Base-by-base conservation (phyloP, 2,113 vertebrate genomes). In the Sula dactylatra region DNA sequence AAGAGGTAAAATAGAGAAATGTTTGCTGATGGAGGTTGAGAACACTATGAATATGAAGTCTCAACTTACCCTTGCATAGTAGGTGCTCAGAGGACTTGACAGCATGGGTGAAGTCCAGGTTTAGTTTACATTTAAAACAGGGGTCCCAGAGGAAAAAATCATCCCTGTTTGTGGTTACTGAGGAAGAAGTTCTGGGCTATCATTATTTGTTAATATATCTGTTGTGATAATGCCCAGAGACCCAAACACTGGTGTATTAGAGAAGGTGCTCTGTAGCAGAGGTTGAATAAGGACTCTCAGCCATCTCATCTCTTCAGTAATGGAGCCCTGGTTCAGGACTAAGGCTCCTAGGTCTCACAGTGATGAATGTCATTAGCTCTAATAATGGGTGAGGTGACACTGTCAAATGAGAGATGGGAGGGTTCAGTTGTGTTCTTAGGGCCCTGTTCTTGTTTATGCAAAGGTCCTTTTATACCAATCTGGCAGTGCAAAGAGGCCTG, bases 351-450 rank as follows among this genome's bases (percentile, higher is more conserved):
- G 91, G 91, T 91, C 73, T 65, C 70, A 16, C 40, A 42, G 49
- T 94, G 94, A 94, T 89, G 62, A 94, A 65, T 42, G 52, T 82
- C 95, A 94, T 95, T 95, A 90, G 49, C 94, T 92, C 86, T 90
- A 96, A 83, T 93, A 96, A 90, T 90, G 67, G 70, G 59, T 66
- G 91, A 94, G 62, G 49, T 80, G 91, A 70, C 93, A 58, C 38
- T 44, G 71, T 77, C 62, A 88, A 93, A 89, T 64, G 74, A 90
- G 55, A 87, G 74, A 66, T 7, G 5, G 50, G 65, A 79, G 62
- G 26, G 71, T 86, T 95, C 82, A 27, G 45, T 18, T 66, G 67
- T 52, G 40, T 85, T 94, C 84, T 77, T 77, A 45, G 3, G 14
- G 77, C 56, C n/a, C 56, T 67, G 27, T 70, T 94, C 80, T 91